Evolutionary conservation across 2,797 vertebrate species (phyloP).

Genomic region (Ibycter americanus): DNA sequence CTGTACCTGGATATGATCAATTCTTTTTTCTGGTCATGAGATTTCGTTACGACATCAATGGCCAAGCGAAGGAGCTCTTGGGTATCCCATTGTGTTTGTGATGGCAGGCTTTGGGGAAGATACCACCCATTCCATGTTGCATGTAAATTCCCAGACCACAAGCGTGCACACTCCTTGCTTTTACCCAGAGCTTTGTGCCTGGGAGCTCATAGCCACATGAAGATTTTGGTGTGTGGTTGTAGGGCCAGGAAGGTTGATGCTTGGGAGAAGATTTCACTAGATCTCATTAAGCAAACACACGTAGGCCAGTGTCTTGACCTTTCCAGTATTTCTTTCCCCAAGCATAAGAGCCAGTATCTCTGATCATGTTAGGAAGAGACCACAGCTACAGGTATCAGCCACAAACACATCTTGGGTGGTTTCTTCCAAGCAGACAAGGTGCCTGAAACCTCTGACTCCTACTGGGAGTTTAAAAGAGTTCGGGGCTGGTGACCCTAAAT

Average conservation of each 20-base stretch:
- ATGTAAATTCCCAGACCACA: background rate
- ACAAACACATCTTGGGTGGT: background rate
- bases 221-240: background rate
- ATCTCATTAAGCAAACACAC: background rate
- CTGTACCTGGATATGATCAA: background rate
- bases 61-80: background rate
- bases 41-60: background rate
- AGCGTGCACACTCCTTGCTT: background rate
- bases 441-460: background rate
- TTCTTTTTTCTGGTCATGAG: background rate
- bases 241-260: background rate
- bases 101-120: background rate
- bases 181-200: background rate
- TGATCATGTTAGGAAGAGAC: background rate
- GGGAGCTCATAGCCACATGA: background rate
- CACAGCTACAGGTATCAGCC: background rate
- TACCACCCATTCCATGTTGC: background rate
- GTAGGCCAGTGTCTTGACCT: rapidly evolving
- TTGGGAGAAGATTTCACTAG: background rate
- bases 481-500: background rate
- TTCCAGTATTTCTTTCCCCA: background rate
- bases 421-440: background rate
- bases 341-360: background rate
- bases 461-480: background rate
- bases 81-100: background rate